A percentile compares a stretch with the other conserved stretches of the same genome.
These are phyloP conservation scores for Reticulitermes lucifugus DNA, from an alignment of 2,888 invertebrate species.

Conservation along the genomic window DNA sequence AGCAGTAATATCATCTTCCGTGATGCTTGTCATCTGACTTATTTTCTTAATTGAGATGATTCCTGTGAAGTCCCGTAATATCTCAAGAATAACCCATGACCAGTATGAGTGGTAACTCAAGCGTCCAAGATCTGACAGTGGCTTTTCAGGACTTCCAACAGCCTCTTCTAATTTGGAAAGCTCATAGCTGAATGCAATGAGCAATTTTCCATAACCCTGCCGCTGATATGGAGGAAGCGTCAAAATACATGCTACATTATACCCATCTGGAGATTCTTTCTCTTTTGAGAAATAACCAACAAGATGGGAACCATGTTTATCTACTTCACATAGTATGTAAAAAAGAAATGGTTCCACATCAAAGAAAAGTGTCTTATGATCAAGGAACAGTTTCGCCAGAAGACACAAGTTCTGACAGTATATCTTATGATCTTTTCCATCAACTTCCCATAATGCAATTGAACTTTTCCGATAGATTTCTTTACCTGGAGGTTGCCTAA, in stretches of 20 bases:
- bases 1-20: slow-evolving; percentile 95
- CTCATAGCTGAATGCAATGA: slow-evolving; percentile 97
- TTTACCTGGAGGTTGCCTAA: slow-evolving; percentile 91
- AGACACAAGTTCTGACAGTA: slow-evolving; percentile 97
- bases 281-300: slow-evolving; percentile 99
- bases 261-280: slow-evolving; percentile 95
- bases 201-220: slow-evolving; percentile 95
- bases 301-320: slow-evolving; percentile 92
- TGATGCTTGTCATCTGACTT: slow-evolving; percentile 92
- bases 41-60: slow-evolving; percentile 94
- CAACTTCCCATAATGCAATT: slow-evolving; percentile 97
- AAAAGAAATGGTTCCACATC: slow-evolving; percentile 98
- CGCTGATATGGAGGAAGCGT: slow-evolving; percentile 97
- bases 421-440: slow-evolving; percentile 94
- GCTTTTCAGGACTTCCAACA: slow-evolving; percentile 97
- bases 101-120: slow-evolving; percentile 97
- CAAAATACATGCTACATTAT: slow-evolving; percentile 95
- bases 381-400: slow-evolving; percentile 94
- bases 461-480: slow-evolving; percentile 97
- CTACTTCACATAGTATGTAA: slow-evolving; percentile 94
- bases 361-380: slow-evolving; percentile 97
- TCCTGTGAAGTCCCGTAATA: slow-evolving; percentile 84
- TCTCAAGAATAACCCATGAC: slow-evolving; percentile 94
- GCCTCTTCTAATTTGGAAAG: slow-evolving; percentile 91
- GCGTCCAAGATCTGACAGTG: slow-evolving; percentile 95